Percentiles rank a stretch among this genome's conserved stretches.
These are phyloP conservation scores for Toxostoma redivivum DNA, from an alignment of 2,113 vertebrate species.

Conservation along the genomic window DNA sequence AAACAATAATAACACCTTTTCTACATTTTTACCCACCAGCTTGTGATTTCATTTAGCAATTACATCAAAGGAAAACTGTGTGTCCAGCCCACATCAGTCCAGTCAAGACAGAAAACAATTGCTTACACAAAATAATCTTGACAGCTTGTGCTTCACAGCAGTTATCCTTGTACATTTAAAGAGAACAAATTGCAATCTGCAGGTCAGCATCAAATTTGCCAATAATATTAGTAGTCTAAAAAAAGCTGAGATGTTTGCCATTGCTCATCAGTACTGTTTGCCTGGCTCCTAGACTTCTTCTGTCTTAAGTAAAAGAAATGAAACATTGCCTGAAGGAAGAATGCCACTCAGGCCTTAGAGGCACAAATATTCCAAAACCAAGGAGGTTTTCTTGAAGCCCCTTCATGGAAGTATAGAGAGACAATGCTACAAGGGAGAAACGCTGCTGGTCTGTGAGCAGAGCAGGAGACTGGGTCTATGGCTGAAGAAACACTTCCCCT, in stretches of 20 bases:
- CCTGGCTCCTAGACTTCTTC: background rate
- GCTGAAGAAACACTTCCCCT: background rate
- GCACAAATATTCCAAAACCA: background rate
- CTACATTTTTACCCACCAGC: background rate
- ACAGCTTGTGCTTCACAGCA: background rate
- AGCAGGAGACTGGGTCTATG: background rate
- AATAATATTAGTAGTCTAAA: background rate
- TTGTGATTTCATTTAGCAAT: background rate
- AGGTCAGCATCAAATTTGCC: background rate
- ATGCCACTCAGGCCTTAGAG: rapidly evolving
- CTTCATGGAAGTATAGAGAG: background rate
- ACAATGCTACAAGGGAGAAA: background rate
- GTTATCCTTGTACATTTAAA: background rate
- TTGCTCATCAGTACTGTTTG: background rate
- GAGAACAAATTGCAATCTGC: background rate
- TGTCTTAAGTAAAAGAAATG: background rate
- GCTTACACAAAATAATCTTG: background rate
- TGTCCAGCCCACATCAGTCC: background rate
- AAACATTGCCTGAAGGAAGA: background rate
- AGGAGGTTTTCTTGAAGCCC: background rate
- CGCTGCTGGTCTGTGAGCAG: background rate
- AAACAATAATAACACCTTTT: background rate
- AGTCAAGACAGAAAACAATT: background rate
- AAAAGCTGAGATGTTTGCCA: background rate
- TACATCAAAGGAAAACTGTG: background rate